Evolutionary conservation across 2,888 invertebrate genomes (phyloP).

Genomic region (Agrotis puta): DNA sequence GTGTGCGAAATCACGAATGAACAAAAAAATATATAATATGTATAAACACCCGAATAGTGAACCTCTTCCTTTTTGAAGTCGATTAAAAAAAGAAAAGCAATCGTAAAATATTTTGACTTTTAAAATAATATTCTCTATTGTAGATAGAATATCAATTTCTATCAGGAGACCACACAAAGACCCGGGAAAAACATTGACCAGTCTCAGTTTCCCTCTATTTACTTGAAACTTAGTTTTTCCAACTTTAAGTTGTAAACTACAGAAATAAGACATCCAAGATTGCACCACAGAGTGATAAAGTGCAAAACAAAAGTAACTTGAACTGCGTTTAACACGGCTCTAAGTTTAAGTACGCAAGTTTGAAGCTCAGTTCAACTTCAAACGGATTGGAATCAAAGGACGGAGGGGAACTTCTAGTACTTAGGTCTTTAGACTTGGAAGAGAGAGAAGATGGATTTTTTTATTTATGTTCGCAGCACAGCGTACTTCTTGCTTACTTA

Average conservation of each 20-base stretch:
- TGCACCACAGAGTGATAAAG: slow-evolving; percentile 5
- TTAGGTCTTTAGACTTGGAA: neutral
- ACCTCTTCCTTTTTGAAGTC: too few species aligned
- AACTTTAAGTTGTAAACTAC: neutral
- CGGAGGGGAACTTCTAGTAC: slow-evolving; percentile 9
- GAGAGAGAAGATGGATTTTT: neutral
- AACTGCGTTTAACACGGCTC: slow-evolving; percentile 24
- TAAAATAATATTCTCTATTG: too few species aligned
- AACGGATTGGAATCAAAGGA: slow-evolving; percentile 11
- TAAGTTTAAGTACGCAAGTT: slow-evolving; percentile 41
- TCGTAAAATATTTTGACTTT: too few species aligned
- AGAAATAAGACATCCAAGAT: neutral
- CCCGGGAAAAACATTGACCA: neutral
- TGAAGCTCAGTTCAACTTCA: slow-evolving; percentile 24
- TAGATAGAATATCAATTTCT: too few species aligned
- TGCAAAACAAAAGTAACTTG: slow-evolving; percentile 48
- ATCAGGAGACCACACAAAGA: too few species aligned
- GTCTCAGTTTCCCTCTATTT: neutral
- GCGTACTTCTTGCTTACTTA: too few species aligned
- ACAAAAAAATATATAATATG: too few species aligned
- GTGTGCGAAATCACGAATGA: too few species aligned
- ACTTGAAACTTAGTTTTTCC: neutral
- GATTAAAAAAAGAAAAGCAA: too few species aligned
- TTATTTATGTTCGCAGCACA: too few species aligned
- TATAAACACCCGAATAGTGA: too few species aligned